Evolutionary conservation across 2,797 vertebrate species (phyloP).

Genomic region (Scolopax rusticola): DNA sequence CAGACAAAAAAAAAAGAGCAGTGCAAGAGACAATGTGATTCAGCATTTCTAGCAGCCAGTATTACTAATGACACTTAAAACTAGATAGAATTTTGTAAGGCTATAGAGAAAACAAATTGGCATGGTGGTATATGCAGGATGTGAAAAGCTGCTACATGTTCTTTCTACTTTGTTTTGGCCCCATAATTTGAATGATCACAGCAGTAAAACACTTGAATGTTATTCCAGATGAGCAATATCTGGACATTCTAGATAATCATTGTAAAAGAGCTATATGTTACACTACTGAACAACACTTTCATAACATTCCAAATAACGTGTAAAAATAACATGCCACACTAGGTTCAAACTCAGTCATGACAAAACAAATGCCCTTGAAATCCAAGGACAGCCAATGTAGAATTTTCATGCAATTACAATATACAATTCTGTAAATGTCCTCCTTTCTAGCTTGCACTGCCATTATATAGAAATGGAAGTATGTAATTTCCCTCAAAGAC

Average conservation of each 20-base stretch:
- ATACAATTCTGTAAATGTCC: not conserved
- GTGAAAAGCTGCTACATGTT: not conserved
- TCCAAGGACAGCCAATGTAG: not conserved
- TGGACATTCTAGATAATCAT: not conserved
- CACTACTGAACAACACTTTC: accelerated
- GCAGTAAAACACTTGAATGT: not conserved
- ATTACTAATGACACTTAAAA: not conserved
- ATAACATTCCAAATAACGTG: not conserved
- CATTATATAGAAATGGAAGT: not conserved
- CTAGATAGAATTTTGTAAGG: not conserved
- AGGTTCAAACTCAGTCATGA: not conserved
- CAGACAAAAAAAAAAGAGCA: not conserved
- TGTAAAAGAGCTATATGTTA: not conserved
- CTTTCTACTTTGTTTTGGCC: not conserved
- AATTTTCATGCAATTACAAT: not conserved
- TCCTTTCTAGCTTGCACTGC: not conserved
- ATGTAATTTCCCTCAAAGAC: not conserved
- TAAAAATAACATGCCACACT: not conserved
- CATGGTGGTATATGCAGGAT: accelerated
- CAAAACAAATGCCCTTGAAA: not conserved
- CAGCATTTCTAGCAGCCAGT: not conserved
- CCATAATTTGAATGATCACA: not conserved
- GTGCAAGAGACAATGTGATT: not conserved
- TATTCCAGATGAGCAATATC: not conserved
- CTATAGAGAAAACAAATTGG: not conserved